phyloP scores from a whole-genome alignment of 2,113 vertebrate genomes.

The Phyllostomus discolor region DNA sequence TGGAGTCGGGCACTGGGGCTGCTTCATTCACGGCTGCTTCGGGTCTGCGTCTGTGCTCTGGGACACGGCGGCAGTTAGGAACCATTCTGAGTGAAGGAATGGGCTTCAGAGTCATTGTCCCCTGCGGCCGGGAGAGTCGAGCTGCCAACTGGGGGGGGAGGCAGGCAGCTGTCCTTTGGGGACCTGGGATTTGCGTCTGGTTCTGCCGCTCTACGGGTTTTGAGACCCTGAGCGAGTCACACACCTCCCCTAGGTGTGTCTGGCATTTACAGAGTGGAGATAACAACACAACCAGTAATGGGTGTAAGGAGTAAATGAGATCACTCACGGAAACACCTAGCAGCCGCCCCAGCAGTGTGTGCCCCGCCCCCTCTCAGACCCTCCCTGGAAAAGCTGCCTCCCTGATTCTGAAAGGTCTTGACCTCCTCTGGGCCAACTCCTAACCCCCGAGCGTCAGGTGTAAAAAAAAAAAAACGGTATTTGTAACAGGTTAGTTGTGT shows the following conservation, averaged over 20 bases:
- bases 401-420: background rate
- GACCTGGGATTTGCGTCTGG: background rate
- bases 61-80: background rate
- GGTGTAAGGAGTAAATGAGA: background rate
- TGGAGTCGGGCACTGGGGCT: fast-evolving
- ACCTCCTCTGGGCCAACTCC: background rate
- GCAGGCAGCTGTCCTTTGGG: background rate
- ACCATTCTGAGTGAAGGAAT: background rate
- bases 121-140: background rate
- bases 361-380: background rate
- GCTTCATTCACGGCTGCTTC: background rate
- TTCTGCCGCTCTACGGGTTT: background rate
- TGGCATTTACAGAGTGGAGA: background rate
- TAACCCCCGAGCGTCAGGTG: background rate
- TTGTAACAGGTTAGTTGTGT: background rate
- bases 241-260: background rate
- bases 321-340: background rate
- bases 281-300: background rate
- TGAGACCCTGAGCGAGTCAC: background rate
- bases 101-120: background rate
- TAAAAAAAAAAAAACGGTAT: background rate
- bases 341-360: background rate
- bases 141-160: background rate
- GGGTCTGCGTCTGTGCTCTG: background rate
- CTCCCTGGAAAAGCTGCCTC: background rate